phyloP scores from a whole-genome alignment of 2,797 vertebrate species.

The Dendrocincla fuliginosa region DNA sequence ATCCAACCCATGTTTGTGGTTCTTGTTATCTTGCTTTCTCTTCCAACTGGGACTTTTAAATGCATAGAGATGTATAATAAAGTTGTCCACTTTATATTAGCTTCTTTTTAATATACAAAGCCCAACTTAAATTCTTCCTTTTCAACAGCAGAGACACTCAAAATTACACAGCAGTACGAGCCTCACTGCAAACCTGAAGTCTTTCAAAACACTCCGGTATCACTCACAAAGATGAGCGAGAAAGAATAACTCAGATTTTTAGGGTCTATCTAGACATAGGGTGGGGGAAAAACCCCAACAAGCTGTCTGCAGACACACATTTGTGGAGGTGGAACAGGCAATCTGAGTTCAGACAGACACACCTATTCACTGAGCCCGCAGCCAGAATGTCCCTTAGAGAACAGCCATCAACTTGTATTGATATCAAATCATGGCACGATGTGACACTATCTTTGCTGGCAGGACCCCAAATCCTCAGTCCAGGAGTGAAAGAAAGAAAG shows the following conservation, averaged over 20 bases:
- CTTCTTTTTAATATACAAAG: neutral
- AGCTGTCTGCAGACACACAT: neutral
- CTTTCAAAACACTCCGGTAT: neutral
- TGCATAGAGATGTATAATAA: neutral
- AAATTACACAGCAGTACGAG: neutral
- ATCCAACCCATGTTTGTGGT: conserved; percentile 42
- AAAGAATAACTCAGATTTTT: neutral
- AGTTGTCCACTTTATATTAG: conserved; percentile 3
- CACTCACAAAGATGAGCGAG: neutral
- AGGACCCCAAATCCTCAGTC: neutral
- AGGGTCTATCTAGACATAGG: neutral
- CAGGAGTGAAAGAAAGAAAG: neutral
- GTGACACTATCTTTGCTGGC: neutral
- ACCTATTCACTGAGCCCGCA: neutral
- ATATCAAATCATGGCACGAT: neutral
- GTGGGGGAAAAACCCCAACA: neutral
- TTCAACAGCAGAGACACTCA: neutral
- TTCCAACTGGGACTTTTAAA: conserved; percentile 46
- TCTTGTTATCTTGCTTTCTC: conserved; percentile 51
- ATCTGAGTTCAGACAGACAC: neutral
- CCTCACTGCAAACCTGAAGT: neutral
- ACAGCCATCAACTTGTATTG: rapidly evolving
- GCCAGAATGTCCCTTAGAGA: neutral
- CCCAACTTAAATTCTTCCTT: conserved; percentile 3
- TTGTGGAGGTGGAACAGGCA: neutral